Evolutionary conservation across 2,113 vertebrate genomes (phyloP), one percentile per base, ranked within the genome.

Genomic region (Hassar affinis): DNA sequence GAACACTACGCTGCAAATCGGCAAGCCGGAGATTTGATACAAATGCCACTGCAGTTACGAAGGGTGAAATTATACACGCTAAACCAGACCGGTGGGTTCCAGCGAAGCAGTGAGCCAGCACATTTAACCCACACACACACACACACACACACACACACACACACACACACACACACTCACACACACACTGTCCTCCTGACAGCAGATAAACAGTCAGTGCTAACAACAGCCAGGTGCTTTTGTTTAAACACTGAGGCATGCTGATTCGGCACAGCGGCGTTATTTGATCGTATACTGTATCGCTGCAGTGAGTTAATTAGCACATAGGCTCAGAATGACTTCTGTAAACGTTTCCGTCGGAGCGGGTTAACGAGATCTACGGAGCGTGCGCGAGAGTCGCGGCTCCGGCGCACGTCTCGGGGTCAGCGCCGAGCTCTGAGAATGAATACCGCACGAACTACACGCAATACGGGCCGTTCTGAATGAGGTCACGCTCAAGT

Each of bases 181-280:
- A 75, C 85, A 47, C 47, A 45, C 47, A 56, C n/a, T 2, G 25
- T 47, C 52, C 68, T 47, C 52, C 68, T 57, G n/a, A 76, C 81
- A 61, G 35, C 68, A 72, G 38, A 62, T 27, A 81, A 87, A 87
- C 51, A 79, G 12, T 25, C 25, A 20, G 72, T n/a, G 62, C 62
- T 27, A 22, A 81, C 49, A 30, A 81, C 62, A 59, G 35, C 49
- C 66, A 85, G 79, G 83, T 79, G 83, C 45, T 79, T 57, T 62
- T 71, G 76, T 79, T 84, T 84, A 78, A 57, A 84, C 25, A 42
- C 82, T 33, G 18, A 59, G 30, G 54, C 64, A 22, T 79, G 83
- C 76, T 38, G 64, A 61, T 72, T 57, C 30, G 14, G 33, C 83
- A 51, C 51, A 47, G 25, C 8, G 20, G 18, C 61, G 77, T 68